These are phyloP conservation scores for Sebastes aleutianus DNA, from an alignment of 2,797 vertebrate genomes.

Conservation along the genomic window DNA sequence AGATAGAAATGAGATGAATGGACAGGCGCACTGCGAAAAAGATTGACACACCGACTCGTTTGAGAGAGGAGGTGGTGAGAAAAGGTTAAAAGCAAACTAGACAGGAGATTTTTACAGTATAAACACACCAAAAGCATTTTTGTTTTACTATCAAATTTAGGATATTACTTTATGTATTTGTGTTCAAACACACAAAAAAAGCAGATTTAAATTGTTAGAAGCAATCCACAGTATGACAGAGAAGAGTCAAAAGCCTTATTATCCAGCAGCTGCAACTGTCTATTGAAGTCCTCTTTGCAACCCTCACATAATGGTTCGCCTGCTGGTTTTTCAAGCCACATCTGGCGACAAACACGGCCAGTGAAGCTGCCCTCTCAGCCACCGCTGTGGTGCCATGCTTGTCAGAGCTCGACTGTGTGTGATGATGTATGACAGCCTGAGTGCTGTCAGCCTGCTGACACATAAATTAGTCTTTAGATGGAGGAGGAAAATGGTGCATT, in stretches of 20 bases:
- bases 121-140: not conserved
- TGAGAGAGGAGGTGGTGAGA: not conserved
- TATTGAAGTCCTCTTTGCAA: not conserved
- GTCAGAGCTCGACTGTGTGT: conserved; percentile 33
- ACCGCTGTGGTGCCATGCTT: conserved; percentile 13
- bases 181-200: not conserved
- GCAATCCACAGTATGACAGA: not conserved
- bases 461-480: conserved; percentile 6
- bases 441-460: conserved; percentile 36
- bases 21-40: not conserved
- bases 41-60: not conserved
- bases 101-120: not conserved
- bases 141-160: not conserved
- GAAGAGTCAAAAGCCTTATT: not conserved
- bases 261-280: conserved; percentile 12
- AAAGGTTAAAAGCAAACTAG: not conserved
- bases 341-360: conserved; percentile 23
- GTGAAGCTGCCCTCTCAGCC: conserved; percentile 24
- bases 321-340: conserved; percentile 29
- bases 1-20: not conserved
- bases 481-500: not conserved
- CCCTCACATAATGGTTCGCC: not conserved
- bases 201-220: not conserved
- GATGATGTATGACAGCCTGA: conserved; percentile 27
- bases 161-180: not conserved